These are phyloP conservation scores for Acrocephalus arundinaceus DNA, from an alignment of 2,113 vertebrate genomes.

Conservation along the genomic window DNA sequence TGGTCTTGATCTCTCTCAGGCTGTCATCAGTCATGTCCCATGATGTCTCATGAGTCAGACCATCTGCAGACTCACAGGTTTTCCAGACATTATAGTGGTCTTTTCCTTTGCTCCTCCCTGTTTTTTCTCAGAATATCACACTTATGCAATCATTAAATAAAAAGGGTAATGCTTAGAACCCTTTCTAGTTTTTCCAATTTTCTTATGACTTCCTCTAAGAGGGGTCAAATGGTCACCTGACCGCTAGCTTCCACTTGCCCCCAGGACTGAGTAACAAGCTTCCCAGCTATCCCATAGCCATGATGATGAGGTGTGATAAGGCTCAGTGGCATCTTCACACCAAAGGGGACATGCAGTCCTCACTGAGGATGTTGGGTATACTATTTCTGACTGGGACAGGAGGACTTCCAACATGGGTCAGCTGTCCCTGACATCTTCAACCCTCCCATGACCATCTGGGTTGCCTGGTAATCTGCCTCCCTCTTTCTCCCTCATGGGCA, in stretches of 20 bases:
- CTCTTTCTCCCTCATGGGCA: neutral
- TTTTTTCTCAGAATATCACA: neutral
- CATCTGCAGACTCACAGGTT: slow-evolving; percentile 15
- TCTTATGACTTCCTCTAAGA: neutral
- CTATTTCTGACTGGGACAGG: neutral
- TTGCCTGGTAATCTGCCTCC: neutral
- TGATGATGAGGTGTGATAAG: neutral
- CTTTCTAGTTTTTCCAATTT: neutral
- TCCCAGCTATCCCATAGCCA: neutral
- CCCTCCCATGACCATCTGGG: rapidly evolving
- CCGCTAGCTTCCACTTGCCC: neutral
- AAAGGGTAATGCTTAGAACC: neutral
- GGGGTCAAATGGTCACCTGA: neutral
- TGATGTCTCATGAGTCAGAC: slow-evolving; percentile 49
- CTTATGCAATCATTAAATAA: neutral
- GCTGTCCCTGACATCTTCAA: neutral
- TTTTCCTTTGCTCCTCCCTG: neutral
- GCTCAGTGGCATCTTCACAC: neutral
- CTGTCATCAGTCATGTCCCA: neutral
- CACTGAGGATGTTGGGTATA: neutral
- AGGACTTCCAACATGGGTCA: neutral
- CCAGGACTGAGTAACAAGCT: neutral
- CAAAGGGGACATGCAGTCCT: neutral
- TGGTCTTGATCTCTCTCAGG: neutral
- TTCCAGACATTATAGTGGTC: neutral